Evolutionary conservation across 53 echinoderm and acorn worm species (phyloP).

Genomic region (Patiria pectinifera): DNA sequence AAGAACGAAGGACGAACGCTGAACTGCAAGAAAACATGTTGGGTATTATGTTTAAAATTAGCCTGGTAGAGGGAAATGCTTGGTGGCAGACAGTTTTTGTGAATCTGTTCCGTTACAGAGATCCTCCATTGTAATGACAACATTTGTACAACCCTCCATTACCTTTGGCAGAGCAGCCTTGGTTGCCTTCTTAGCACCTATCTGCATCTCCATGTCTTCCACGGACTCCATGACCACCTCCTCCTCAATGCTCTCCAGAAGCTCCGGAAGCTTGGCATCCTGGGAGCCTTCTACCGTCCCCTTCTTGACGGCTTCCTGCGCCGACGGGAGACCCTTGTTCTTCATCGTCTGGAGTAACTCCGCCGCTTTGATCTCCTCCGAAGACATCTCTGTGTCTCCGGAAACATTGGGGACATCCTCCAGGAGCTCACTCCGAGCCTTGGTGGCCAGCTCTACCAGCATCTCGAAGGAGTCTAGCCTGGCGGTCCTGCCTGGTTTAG

Average conservation of each 20-base stretch:
- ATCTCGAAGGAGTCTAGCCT: constrained; percentile 80
- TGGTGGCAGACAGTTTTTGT: no score
- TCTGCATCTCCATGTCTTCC: constrained; percentile 52
- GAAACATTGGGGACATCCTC: constrained; percentile 64
- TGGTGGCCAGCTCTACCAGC: constrained; percentile 88
- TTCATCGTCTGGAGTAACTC: constrained; percentile 62
- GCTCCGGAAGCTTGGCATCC: constrained; percentile 23
- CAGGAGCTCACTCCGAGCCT: constrained; percentile 76
- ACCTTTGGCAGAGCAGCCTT: constrained; percentile 59
- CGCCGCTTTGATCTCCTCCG: constrained; percentile 78
- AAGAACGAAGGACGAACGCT: no score
- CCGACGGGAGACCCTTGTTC: constrained; percentile 32
- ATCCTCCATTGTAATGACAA: no score
- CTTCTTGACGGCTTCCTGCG: constrained; percentile 40
- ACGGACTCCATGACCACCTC: constrained; percentile 57
- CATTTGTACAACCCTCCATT: not conserved
- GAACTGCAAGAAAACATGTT: no score
- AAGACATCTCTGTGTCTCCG: constrained; percentile 22
- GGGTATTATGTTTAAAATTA: no score
- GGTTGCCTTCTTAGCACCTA: constrained; percentile 22
- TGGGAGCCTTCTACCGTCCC: constrained; percentile 30
- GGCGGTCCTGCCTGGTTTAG: constrained; percentile 5
- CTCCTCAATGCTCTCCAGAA: constrained; percentile 44
- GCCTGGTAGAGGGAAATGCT: no score
- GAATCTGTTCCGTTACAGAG: no score